These are phyloP conservation scores for Heteronetta atricapilla DNA, from an alignment of 2,113 vertebrate species.

Conservation along the genomic window DNA sequence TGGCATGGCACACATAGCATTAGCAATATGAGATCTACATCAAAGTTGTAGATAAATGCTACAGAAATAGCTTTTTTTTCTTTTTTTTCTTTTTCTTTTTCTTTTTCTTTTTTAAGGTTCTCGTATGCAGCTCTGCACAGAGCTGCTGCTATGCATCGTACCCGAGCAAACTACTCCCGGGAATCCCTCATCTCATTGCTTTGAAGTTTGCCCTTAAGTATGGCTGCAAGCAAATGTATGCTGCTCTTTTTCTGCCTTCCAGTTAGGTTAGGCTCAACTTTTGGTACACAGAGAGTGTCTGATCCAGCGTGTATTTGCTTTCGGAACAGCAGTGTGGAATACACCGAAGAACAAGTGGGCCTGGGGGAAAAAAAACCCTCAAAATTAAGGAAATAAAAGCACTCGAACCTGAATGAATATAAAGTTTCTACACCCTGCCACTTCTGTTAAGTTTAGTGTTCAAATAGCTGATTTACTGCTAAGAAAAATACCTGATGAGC, in stretches of 20 bases:
- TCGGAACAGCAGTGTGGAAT: neutral
- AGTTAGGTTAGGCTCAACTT: neutral
- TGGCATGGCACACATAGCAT: neutral
- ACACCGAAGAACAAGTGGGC: neutral
- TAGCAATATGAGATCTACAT: slow-evolving; percentile 16
- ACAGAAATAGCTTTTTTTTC: neutral
- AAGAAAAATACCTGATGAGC: neutral
- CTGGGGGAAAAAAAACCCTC: neutral
- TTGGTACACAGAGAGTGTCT: neutral
- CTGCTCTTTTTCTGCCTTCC: neutral
- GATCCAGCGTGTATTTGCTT: slow-evolving; percentile 32
- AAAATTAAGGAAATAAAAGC: neutral
- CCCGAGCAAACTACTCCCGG: neutral
- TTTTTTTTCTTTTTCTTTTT: neutral
- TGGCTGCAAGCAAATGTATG: neutral
- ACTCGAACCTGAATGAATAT: neutral
- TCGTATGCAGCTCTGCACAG: neutral
- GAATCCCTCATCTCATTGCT: neutral
- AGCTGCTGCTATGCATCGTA: neutral
- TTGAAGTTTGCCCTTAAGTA: slow-evolving; percentile 51
- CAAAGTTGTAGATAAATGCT: slow-evolving; percentile 37
- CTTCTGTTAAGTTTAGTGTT: neutral
- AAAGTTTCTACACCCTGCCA: neutral
- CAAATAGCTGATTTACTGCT: neutral
- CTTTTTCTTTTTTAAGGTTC: neutral